phyloP scores from a whole-genome alignment of 1,140 invertebrate genomes.

The Reticulitermes speratus region DNA sequence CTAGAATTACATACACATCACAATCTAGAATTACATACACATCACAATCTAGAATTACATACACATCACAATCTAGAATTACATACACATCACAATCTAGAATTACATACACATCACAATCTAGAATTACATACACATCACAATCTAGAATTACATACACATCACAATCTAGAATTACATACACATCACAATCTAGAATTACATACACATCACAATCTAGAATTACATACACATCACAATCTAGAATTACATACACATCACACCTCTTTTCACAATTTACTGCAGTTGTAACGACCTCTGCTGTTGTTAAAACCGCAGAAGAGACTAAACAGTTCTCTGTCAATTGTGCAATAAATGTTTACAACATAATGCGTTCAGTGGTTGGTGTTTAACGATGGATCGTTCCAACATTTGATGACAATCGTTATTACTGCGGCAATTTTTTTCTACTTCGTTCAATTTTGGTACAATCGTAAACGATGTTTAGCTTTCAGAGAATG shows the following conservation, averaged over 20 bases:
- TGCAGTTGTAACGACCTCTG: too few relatives aligned
- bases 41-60: constrained; percentile 52
- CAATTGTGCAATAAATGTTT: too few relatives aligned
- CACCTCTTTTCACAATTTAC: too few relatives aligned
- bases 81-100: constrained; percentile 57
- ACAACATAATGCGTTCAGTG: too few relatives aligned
- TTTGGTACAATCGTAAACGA: too few relatives aligned
- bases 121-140: constrained; percentile 48
- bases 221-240: constrained; percentile 47
- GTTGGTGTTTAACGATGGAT: too few relatives aligned
- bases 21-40: constrained; percentile 52
- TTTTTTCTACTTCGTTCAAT: too few relatives aligned
- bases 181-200: constrained; percentile 56
- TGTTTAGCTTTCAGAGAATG: too few relatives aligned
- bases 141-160: constrained; percentile 52
- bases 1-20: constrained; percentile 48
- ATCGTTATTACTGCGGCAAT: too few relatives aligned
- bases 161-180: constrained; percentile 52
- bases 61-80: constrained; percentile 56
- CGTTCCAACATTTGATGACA: too few relatives aligned
- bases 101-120: constrained; percentile 47
- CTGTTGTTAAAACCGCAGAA: too few relatives aligned
- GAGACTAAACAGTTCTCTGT: too few relatives aligned
- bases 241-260: constrained; percentile 42
- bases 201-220: constrained; percentile 57